Base-by-base conservation (phyloP, 2,113 vertebrate genomes). In the Nibea albiflora region DNA sequence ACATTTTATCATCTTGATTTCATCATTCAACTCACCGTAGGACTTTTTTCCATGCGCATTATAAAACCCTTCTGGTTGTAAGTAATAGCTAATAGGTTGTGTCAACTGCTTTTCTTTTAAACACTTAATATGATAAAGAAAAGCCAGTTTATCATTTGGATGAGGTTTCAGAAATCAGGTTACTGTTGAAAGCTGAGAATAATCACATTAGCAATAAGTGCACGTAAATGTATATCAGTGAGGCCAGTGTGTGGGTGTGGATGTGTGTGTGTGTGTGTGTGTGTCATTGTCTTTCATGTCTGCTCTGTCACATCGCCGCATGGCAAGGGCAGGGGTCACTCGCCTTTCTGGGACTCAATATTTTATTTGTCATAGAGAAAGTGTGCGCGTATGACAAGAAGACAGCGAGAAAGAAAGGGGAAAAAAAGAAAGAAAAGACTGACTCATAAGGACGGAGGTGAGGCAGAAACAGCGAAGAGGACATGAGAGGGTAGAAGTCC, bases 321-420 rank as follows among this genome's bases (percentile, higher is more conserved):
- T 52, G 70, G 76, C 54, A 75, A 84, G 86, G 78, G 88, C 77
- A n/a, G 24, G 74, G 85, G 73, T 71, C 70, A 75, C 66, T 76
- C 67, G 28, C 76, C 82, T 82, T 78, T 80, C 47, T 72, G 58
- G 20, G 73, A 76, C 73, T 81, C 60, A 76, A 85, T 90, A 80
- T 92, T 89, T 87, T 84, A 89, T 91, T 85, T 65, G 86, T 89
- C 81, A 63, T 50, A 39, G 61, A 71, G 46, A 39, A 61, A 66
- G 15, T 66, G 71, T 80, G 57, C 57, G 50, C 17, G 11, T 39
- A 39, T 83, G 31, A 68, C 46, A 74, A 17, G 47, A 78, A 47
- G 52, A 63, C 16, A 26, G 63, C 1, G 20, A 63, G 16, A 63
- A 14, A 19, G 24, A 68, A 67, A 31, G 22, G 6, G 24, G 24